Evolutionary conservation across 1,140 invertebrate genomes (phyloP), one percentile per base, ranked within the genome.

Genomic region (Xylocopa sonorina): DNA sequence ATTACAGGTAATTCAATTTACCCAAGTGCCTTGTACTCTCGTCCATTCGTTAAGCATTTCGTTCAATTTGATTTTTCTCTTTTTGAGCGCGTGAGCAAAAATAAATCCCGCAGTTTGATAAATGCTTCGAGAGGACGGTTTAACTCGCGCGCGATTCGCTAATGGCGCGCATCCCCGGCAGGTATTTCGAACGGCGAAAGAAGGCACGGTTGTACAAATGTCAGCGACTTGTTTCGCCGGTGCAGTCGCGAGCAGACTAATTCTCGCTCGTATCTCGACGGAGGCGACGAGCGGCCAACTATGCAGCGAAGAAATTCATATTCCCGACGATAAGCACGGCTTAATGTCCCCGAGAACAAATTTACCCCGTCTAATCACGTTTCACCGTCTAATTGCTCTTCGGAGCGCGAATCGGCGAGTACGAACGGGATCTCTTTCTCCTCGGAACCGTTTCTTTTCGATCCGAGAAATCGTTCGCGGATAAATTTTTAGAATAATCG

Each of bases 231-330:
- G 62, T 64, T 64, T 43, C 18, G 24, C 27, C 29, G 21, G 3
- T 4, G 55, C 18, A 34, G 29, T 21, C 62, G 7, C 62, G 48
- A 34, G 14, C 29, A 27, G 14, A 67, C 48, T 68, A 68, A 68
- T 51, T 68, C 48, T 18, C 32, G 46, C 29, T 34, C 29, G 18
- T 68, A 24, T 51, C 48, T 68, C 21, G 18, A n/a, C n/a, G 3
- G 34, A 58, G 18, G 57, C 29, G 32, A 58, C 57, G 12, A 62
- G 3, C 34, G 38, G 34, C 62, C n/a, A n/a, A 43, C 34, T 46
- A 12, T 46, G 27, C 62, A 27, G n/a, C 7, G 48, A 53, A 68
- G 48, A 68, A 68, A 51, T 53, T 68, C 66, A 38, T 34, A 32
- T 24, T 51, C 1, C 12, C 38, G 62, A 43, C 62, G 62, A 68